phyloP scores from a whole-genome alignment of 1,140 invertebrate species.

The Sminthurides bifidus region DNA sequence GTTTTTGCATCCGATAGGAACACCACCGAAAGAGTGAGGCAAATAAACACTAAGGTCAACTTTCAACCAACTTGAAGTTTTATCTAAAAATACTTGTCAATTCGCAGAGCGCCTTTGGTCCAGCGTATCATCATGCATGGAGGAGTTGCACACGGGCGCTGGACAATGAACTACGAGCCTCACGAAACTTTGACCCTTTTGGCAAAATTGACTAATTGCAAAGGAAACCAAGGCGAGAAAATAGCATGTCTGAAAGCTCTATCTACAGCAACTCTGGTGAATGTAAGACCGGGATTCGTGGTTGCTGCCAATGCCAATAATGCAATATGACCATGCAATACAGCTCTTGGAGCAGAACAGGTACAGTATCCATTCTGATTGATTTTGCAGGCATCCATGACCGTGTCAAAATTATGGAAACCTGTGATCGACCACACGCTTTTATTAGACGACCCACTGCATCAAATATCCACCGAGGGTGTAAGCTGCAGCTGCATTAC shows the following conservation, averaged over 20 bases:
- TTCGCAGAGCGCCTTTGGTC: conserved; percentile 5
- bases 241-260: conserved; percentile 2
- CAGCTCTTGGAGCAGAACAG: too few relatives aligned
- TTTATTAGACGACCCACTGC: neutral
- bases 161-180: conserved; percentile 2
- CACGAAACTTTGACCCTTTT: neutral
- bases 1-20: neutral
- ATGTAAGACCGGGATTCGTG: too few relatives aligned
- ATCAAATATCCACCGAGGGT: neutral
- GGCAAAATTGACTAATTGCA: conserved; percentile 2
- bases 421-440: neutral
- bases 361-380: neutral
- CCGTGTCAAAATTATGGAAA: neutral
- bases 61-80: too few relatives aligned
- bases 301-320: too few relatives aligned
- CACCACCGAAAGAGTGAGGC: too few relatives aligned
- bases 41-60: too few relatives aligned
- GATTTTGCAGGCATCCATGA: neutral
- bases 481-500: neutral
- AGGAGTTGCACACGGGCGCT: conserved; percentile 6
- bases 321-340: too few relatives aligned
- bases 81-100: too few relatives aligned
- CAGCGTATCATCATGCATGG: conserved; percentile 16
- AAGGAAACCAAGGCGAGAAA: neutral
- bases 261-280: neutral